Conservation (phyloP, 2,888 invertebrate genomes). For the Chaetogeoica ovagalla region DNA sequence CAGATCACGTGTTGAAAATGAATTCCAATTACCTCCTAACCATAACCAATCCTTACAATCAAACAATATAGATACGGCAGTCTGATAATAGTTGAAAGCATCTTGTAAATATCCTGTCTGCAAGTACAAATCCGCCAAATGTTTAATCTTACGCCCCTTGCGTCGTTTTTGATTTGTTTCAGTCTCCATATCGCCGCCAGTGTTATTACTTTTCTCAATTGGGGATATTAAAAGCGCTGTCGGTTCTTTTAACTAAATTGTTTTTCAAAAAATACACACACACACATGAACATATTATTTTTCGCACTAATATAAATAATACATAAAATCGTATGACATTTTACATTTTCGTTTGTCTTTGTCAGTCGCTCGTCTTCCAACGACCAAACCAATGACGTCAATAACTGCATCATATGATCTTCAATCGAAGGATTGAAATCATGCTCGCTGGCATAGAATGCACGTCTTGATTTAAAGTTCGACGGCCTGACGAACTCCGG, state of each 20-base stretch:
- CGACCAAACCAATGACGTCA: slow-evolving; percentile 92
- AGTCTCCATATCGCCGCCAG: slow-evolving; percentile 90
- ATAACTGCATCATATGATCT: slow-evolving; percentile 79
- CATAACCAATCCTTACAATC: slow-evolving; percentile 93
- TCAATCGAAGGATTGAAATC: slow-evolving; percentile 76
- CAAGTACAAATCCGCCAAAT: slow-evolving; percentile 89
- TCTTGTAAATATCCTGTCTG: slow-evolving; percentile 87
- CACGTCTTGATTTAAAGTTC: slow-evolving; percentile 81
- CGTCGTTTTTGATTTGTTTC: slow-evolving; percentile 88
- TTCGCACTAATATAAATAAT: neutral
- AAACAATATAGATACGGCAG: slow-evolving; percentile 83
- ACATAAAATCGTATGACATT: neutral
- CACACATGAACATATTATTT: neutral
- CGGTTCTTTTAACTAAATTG: slow-evolving; percentile 69
- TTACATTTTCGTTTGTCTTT: slow-evolving; percentile 57
- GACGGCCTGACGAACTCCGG: slow-evolving; percentile 71
- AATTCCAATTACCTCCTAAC: slow-evolving; percentile 75
- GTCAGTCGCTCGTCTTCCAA: slow-evolving; percentile 85
- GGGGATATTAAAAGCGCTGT: slow-evolving; percentile 75
- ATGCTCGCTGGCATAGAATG: slow-evolving; percentile 77
- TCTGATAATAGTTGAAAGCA: slow-evolving; percentile 83
- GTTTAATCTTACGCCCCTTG: slow-evolving; percentile 87
- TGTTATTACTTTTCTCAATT: slow-evolving; percentile 94
- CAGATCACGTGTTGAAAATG: neutral
- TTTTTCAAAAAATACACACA: too few species aligned